Conservation (phyloP, 2,113 vertebrate species). For the Percopsis transmontana region DNA sequence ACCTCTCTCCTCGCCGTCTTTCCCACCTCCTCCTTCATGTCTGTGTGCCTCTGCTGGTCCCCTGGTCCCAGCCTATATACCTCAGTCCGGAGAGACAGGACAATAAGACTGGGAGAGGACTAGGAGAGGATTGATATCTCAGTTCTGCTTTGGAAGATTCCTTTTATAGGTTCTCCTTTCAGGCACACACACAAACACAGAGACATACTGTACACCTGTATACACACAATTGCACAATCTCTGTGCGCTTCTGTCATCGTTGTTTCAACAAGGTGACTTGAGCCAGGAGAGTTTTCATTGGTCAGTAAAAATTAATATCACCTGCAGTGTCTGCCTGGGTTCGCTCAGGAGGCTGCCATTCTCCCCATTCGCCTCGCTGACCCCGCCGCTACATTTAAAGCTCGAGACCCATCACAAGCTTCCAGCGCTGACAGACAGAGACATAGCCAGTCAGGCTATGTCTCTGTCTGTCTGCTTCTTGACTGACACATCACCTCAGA, state of each 20-base stretch:
- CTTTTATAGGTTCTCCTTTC: background rate
- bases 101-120: background rate
- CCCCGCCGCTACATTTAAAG: constrained; percentile 21
- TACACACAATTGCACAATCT: no score
- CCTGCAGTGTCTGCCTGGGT: background rate
- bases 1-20: constrained; percentile 49
- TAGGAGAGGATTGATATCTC: no score
- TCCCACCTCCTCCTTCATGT: constrained; percentile 9
- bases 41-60: constrained; percentile 20
- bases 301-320: constrained; percentile 19
- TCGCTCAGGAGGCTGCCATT: constrained; percentile 30
- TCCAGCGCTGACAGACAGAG: constrained; percentile 21
- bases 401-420: constrained; percentile 14
- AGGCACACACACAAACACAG: constrained; percentile 7
- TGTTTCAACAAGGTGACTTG: constrained; percentile 17
- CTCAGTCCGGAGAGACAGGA: constrained; percentile 24
- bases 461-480: constrained; percentile 18
- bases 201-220: background rate
- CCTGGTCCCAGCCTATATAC: constrained; percentile 24
- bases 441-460: constrained; percentile 7
- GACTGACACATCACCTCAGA: background rate
- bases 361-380: constrained; percentile 23
- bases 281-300: constrained; percentile 1
- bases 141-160: constrained; percentile 31
- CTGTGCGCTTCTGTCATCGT: constrained; percentile 21